Conservation (phyloP, 2,888 invertebrate genomes). For the Cancer borealis region DNA sequence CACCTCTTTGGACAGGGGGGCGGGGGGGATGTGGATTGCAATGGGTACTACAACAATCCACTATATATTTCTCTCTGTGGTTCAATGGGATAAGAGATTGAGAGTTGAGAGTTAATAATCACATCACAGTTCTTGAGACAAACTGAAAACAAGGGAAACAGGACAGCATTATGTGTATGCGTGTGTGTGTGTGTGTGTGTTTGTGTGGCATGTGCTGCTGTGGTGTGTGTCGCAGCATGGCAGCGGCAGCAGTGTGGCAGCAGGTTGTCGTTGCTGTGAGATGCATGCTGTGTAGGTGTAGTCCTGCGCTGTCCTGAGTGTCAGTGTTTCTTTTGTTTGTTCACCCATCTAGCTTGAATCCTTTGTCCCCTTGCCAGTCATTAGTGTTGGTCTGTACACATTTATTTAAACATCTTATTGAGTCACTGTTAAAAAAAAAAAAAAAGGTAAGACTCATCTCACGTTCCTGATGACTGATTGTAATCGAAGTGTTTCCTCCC, state of each 20-base stretch:
- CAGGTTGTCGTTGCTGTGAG: background rate
- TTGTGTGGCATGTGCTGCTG: slow-evolving; percentile 1
- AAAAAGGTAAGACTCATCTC: background rate
- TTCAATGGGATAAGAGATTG: background rate
- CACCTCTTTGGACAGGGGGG: background rate
- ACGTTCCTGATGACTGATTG: background rate
- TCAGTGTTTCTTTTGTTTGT: background rate
- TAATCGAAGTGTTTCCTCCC: background rate
- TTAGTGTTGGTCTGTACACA: slow-evolving; percentile 42
- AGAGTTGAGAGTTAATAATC: background rate
- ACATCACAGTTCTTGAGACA: background rate
- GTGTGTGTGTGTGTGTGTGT: background rate
- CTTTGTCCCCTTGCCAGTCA: background rate
- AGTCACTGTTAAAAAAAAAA: background rate
- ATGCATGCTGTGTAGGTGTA: background rate
- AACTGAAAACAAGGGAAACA: slow-evolving; percentile 1
- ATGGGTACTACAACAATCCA: background rate
- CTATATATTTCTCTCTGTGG: background rate
- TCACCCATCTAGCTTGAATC: background rate
- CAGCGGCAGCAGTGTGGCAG: background rate
- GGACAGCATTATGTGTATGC: background rate
- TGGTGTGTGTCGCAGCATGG: slow-evolving; percentile 24
- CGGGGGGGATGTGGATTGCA: background rate
- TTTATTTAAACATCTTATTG: background rate
- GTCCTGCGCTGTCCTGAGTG: background rate